Evolutionary conservation across 2,888 invertebrate species (phyloP), one percentile per base, ranked within the genome.

Genomic region (Diplolepis rosae): DNA sequence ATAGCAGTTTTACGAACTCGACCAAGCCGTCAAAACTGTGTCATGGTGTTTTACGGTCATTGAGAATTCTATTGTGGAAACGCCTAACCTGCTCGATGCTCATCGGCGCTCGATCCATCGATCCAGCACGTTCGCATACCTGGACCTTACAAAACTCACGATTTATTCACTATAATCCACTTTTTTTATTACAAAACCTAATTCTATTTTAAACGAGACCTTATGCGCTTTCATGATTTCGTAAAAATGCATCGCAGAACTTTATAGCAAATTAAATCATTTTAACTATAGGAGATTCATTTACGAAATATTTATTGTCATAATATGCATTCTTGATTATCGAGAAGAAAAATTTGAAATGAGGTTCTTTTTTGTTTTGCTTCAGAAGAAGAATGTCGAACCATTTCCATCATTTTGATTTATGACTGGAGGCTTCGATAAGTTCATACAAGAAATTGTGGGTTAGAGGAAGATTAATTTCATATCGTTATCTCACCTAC

Each of bases 1-100:
- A n/a, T n/a, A 61, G 0, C 75, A 67, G 61, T 69, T 71, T 65
- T 68, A 68, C 70, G 73, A 45, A 70, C 72, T 65, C 50, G 32
- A 68, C 13, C 45, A 39, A 72, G 70, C 69, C 78, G 75, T 78
- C 79, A 79, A 84, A 83, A 83, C 79, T 80, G 80, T 80, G 80
- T 80, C 80, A 81, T 72, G 77, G 77, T 80, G 80, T 79, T 83
- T 84, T 81, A 84, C 79, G 81, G 78, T 77, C 77, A 80, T 77
- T 77, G 78, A 70, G 73, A 72, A 74, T 76, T 70, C 73, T 28
- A 51, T 65, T 30, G 67, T 68, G 51, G 22, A 22, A 32, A 1
- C 24, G n/a, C 22, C 11, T 56, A 22, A 22, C 13, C 30, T 35
- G 15, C 56, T 56, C 56, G 9, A 32, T 56, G 32, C n/a, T 56